A percentile compares a stretch with the other conserved stretches of the same genome.
phyloP scores from a whole-genome alignment of 2,797 vertebrate genomes.

The Luscinia megarhynchos region DNA sequence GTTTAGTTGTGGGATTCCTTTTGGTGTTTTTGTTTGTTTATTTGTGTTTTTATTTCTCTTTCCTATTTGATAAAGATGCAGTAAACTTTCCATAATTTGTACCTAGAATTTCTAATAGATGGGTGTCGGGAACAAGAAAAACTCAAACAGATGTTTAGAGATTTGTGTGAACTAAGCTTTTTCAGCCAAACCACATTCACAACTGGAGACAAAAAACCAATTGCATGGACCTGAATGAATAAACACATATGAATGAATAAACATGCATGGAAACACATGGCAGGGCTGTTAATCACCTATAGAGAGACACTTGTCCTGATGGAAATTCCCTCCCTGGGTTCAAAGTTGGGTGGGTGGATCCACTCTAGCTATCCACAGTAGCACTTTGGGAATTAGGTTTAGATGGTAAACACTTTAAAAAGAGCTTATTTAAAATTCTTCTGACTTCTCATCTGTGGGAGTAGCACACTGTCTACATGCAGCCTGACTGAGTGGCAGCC shows the following conservation, averaged over 20 bases:
- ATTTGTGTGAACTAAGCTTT: not conserved
- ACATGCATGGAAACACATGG: not conserved
- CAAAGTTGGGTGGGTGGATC: not conserved
- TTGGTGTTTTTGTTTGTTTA: not conserved
- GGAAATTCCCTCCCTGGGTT: not conserved
- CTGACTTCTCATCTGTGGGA: not conserved
- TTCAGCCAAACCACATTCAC: not conserved
- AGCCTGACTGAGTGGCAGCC: not conserved
- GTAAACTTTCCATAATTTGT: not conserved
- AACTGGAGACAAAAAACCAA: not conserved
- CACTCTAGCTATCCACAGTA: not conserved
- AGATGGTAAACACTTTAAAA: not conserved
- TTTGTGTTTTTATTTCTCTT: not conserved
- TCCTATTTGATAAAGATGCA: not conserved
- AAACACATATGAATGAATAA: constrained; percentile 21
- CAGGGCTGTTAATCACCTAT: not conserved
- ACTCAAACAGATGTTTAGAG: constrained; percentile 16
- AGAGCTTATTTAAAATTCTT: constrained; percentile 23
- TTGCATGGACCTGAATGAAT: not conserved
- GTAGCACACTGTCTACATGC: not conserved
- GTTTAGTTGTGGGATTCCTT: not conserved
- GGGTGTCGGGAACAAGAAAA: not conserved
- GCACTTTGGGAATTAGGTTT: not conserved
- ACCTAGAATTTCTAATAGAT: not conserved
- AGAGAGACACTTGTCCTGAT: not conserved